These are phyloP conservation scores for Acanthurus lineatus DNA, from an alignment of 2,797 vertebrate species.

Conservation along the genomic window DNA sequence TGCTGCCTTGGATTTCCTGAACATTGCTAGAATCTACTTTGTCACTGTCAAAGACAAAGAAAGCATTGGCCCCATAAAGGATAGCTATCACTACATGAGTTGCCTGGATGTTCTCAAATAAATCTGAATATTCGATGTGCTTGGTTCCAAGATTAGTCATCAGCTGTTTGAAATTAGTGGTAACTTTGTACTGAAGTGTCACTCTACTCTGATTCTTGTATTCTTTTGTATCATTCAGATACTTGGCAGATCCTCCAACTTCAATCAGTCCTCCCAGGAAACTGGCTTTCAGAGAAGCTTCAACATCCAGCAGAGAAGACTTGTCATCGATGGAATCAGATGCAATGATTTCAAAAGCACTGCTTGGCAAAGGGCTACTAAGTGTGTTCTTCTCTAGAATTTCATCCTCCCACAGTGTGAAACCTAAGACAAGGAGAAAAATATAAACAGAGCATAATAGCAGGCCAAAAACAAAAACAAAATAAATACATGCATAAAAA, in stretches of 20 bases:
- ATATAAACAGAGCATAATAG: no score
- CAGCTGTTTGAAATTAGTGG: conserved; percentile 4
- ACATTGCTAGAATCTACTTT: conserved; percentile 37
- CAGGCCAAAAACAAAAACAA: no score
- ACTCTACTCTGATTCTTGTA: conserved; percentile 48
- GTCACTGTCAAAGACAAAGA: conserved; percentile 69
- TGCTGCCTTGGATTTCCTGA: conserved; percentile 34
- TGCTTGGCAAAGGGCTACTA: accelerated
- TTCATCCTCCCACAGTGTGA: conserved; percentile 16
- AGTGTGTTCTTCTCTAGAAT: accelerated
- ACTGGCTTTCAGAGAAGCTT: conserved; percentile 39
- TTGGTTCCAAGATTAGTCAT: not conserved
- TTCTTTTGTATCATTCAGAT: conserved; percentile 36
- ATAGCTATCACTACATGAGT: conserved; percentile 66
- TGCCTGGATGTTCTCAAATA: conserved; percentile 9
- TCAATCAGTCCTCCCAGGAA: conserved; percentile 26
- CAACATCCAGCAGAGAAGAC: conserved; percentile 8
- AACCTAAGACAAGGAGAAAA: not conserved
- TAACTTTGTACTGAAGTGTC: conserved; percentile 21
- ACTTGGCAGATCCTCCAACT: conserved; percentile 44
- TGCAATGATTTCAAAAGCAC: not conserved
- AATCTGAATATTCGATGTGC: not conserved
- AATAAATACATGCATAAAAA: no score
- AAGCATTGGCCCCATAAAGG: conserved; percentile 65
- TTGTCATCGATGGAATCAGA: conserved; percentile 41